A percentile compares a stretch with the other conserved stretches of the same genome.
These are phyloP conservation scores for Rana temporaria DNA, from an alignment of 2,113 vertebrate genomes.

Conservation along the genomic window DNA sequence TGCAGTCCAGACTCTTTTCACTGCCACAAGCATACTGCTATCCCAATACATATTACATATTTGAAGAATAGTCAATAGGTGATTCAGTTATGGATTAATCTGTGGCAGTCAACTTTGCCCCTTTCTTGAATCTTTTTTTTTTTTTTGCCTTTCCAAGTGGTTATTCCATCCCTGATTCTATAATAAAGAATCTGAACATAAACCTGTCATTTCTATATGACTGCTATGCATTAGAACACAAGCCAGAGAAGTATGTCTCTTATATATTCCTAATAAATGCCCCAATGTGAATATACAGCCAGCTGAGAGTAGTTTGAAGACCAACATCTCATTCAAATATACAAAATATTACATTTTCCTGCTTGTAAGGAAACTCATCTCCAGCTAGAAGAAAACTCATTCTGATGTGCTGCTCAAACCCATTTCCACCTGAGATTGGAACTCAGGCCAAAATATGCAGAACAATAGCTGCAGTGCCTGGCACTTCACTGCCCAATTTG, in stretches of 20 bases:
- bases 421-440: conserved; percentile 47
- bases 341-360: neutral
- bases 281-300: neutral
- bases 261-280: too few species aligned
- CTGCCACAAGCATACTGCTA: too few species aligned
- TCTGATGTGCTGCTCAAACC: conserved; percentile 41
- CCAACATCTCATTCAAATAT: conserved; percentile 27
- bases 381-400: conserved; percentile 40
- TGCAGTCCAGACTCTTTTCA: too few species aligned
- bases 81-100: too few species aligned
- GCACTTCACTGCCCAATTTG: conserved; percentile 4
- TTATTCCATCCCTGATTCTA: too few species aligned
- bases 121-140: too few species aligned
- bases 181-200: too few species aligned
- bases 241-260: neutral
- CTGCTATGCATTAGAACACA: neutral
- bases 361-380: conserved; percentile 24
- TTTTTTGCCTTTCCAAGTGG: too few species aligned
- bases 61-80: too few species aligned
- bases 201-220: too few species aligned
- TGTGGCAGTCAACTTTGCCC: too few species aligned
- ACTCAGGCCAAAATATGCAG: conserved; percentile 24
- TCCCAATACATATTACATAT: too few species aligned
- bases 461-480: neutral
- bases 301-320: neutral